Evolutionary conservation across 2,888 invertebrate genomes (phyloP).

Genomic region (Lumbricus terrestris): DNA sequence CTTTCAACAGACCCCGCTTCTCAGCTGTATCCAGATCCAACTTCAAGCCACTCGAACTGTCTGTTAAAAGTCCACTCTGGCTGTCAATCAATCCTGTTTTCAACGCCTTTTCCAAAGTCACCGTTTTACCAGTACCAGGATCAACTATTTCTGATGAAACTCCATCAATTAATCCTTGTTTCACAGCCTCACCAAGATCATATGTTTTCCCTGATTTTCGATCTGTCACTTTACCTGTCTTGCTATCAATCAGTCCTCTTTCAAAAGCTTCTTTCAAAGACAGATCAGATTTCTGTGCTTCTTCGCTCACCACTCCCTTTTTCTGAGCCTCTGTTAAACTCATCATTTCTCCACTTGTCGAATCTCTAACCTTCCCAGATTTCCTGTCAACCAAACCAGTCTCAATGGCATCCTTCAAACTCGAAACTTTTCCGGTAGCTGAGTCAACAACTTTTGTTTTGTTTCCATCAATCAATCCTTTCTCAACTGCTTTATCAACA

Average conservation of each 20-base stretch:
- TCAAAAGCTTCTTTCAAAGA: conserved; percentile 79
- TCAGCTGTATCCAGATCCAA: not conserved
- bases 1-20: not conserved
- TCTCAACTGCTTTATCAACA: conserved; percentile 66
- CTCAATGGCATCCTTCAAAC: conserved; percentile 46
- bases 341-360: conserved; percentile 58
- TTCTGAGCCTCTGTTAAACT: conserved; percentile 55
- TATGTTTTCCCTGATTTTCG: conserved; percentile 68
- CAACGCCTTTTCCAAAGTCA: conserved; percentile 43
- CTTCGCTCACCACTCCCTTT: conserved; percentile 40
- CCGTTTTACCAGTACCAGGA: conserved; percentile 42
- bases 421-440: conserved; percentile 63
- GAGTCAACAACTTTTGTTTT: conserved; percentile 79
- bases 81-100: conserved; percentile 6
- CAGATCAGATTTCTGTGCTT: conserved; percentile 67
- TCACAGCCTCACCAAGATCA: conserved; percentile 47
- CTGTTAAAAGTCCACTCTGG: not conserved
- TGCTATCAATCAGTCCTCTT: conserved; percentile 82
- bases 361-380: conserved; percentile 66
- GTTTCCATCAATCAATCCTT: conserved; percentile 76
- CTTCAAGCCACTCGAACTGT: not conserved
- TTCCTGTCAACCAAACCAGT: conserved; percentile 66
- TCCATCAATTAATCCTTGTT: conserved; percentile 57
- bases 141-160: conserved; percentile 49
- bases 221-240: conserved; percentile 74